Percentiles rank a stretch among this genome's conserved stretches.
Evolutionary conservation across 2,113 vertebrate species (phyloP).

Genomic region (Platichthys stellatus): DNA sequence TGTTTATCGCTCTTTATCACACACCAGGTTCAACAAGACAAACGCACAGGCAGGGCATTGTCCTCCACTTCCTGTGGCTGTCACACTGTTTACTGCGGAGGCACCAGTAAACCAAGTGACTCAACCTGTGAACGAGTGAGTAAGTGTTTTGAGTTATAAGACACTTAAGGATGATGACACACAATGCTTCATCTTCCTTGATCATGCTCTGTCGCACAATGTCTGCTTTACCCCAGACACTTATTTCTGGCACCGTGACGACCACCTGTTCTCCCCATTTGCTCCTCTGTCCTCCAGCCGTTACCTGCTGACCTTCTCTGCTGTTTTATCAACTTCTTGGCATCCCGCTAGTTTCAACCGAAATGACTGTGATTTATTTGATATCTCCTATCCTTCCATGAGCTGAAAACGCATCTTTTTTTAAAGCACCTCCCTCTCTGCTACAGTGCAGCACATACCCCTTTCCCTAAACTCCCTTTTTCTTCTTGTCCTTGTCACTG

Average conservation of each 20-base stretch:
- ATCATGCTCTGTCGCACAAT: not conserved
- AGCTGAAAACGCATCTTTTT: constrained; percentile 17
- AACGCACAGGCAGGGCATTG: constrained; percentile 9
- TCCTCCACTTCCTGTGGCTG: constrained; percentile 33
- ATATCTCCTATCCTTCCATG: constrained; percentile 22
- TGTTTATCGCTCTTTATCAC: no score
- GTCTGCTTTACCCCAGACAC: not conserved
- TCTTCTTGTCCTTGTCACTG: constrained; percentile 1
- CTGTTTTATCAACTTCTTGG: constrained; percentile 34
- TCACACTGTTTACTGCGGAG: constrained; percentile 17
- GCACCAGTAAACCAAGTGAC: constrained; percentile 13
- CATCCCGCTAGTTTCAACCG: constrained; percentile 5
- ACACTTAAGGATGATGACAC: not conserved
- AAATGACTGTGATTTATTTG: constrained; percentile 18
- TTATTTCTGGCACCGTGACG: not conserved
- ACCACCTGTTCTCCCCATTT: constrained; percentile 30
- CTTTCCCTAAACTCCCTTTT: not conserved
- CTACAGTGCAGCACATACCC: not conserved
- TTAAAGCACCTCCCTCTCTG: constrained; percentile 14
- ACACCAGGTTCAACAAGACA: no score
- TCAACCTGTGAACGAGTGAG: not conserved
- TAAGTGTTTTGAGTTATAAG: not conserved
- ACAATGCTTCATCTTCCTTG: not conserved
- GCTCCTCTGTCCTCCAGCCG: constrained; percentile 3
- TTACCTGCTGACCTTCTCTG: constrained; percentile 34